These are phyloP conservation scores for Periplaneta americana DNA, from an alignment of 1,140 invertebrate species.

Conservation along the genomic window DNA sequence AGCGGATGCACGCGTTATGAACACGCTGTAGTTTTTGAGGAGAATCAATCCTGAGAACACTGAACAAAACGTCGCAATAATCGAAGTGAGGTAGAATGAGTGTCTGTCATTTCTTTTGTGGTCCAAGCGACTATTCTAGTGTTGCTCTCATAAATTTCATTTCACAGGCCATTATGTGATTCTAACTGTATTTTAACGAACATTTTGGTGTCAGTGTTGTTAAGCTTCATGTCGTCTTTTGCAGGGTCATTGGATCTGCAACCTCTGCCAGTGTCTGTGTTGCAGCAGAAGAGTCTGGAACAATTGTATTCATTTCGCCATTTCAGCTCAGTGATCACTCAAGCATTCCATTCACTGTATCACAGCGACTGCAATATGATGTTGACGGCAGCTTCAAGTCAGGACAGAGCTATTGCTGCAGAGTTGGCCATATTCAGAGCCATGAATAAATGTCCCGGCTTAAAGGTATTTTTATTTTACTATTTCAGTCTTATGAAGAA, in stretches of 20 bases:
- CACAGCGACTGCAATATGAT: not conserved
- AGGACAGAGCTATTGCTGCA: not conserved
- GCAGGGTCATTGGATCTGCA: not conserved
- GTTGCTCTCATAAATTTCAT: too few relatives aligned
- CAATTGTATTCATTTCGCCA: not conserved
- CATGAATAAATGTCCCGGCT: not conserved
- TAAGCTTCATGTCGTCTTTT: not conserved
- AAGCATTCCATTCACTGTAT: not conserved
- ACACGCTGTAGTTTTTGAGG: too few relatives aligned
- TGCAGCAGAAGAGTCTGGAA: not conserved
- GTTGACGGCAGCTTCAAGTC: not conserved
- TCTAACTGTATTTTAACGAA: not conserved
- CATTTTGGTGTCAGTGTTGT: not conserved
- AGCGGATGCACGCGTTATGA: too few relatives aligned
- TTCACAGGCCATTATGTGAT: too few relatives aligned
- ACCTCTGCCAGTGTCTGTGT: not conserved
- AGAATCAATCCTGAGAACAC: too few relatives aligned
- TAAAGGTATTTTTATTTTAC: not conserved
- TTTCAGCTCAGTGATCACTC: not conserved
- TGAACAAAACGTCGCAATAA: too few relatives aligned
- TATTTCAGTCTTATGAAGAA: too few relatives aligned
- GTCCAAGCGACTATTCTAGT: too few relatives aligned
- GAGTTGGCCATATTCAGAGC: not conserved
- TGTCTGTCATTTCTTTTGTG: too few relatives aligned
- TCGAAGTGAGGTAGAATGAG: too few relatives aligned